These are phyloP conservation scores for Synanthedon vespiformis DNA, from an alignment of 2,888 invertebrate genomes.

Conservation along the genomic window DNA sequence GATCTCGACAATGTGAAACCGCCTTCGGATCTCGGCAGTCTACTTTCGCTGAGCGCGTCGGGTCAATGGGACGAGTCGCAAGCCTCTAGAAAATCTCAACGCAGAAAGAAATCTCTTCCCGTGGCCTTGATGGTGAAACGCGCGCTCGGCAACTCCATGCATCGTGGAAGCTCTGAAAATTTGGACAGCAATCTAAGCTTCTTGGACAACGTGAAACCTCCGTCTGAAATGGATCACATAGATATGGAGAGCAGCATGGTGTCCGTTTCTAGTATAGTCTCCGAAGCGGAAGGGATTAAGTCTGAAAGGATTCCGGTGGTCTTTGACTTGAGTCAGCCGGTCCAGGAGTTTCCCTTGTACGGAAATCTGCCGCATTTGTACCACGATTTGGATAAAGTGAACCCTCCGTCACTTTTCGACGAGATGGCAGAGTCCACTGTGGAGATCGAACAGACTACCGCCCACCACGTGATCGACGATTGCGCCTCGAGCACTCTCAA, in stretches of 20 bases:
- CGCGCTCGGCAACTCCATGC: conserved; percentile 72
- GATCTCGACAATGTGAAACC: conserved; percentile 82
- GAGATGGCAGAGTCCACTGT: conserved; percentile 75
- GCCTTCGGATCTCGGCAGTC: conserved; percentile 81
- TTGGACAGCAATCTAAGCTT: conserved; percentile 74
- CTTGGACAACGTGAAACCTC: conserved; percentile 85
- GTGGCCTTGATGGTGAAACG: conserved; percentile 78
- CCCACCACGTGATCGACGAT: conserved; percentile 73
- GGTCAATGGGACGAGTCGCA: conserved; percentile 63
- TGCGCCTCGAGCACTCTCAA: conserved; percentile 69
- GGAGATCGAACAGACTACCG: conserved; percentile 58
- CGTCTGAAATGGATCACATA: conserved; percentile 82
- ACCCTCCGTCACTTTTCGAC: conserved; percentile 79
- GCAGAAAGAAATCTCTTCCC: conserved; percentile 78
- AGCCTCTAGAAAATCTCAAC: conserved; percentile 40
- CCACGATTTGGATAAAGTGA: conserved; percentile 76
- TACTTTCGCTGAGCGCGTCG: conserved; percentile 66
- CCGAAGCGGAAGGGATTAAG: conserved; percentile 77
- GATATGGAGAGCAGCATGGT: conserved; percentile 88
- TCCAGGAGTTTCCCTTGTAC: conserved; percentile 58
- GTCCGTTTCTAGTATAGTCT: conserved; percentile 86
- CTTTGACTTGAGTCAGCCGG: conserved; percentile 71
- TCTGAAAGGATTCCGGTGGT: conserved; percentile 50
- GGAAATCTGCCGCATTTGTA: conserved; percentile 50
- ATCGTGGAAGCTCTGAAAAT: conserved; percentile 73